phyloP scores from a whole-genome alignment of 2,888 invertebrate species.

The Leucophenga montana region DNA sequence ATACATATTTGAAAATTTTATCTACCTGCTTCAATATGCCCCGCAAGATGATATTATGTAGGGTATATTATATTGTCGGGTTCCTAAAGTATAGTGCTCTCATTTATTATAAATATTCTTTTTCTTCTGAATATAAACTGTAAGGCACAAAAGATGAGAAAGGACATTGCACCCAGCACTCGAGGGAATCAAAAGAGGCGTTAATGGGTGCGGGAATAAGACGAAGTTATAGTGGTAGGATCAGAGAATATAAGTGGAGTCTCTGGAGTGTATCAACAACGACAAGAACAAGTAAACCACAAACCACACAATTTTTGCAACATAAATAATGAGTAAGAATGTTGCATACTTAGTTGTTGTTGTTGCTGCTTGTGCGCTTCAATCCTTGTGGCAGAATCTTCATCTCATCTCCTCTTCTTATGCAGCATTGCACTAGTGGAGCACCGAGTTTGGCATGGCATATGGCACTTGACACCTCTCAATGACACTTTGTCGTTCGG shows the following conservation, averaged over 20 bases:
- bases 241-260: background rate
- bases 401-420: background rate
- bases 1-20: no score
- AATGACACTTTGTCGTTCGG: constrained; percentile 48
- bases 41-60: no score
- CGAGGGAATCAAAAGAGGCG: no score
- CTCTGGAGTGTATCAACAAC: background rate
- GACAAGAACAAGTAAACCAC: constrained; percentile 6
- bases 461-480: constrained; percentile 63
- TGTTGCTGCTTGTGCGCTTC: background rate
- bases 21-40: no score
- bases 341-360: background rate
- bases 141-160: constrained; percentile 7
- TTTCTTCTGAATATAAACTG: background rate
- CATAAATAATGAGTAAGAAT: constrained; percentile 25
- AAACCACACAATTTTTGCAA: constrained; percentile 10
- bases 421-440: background rate
- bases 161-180: constrained; percentile 22
- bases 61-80: no score
- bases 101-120: no score
- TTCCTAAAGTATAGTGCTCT: no score
- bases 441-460: background rate
- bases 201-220: no score
- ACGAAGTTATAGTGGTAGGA: background rate
- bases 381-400: constrained; percentile 5